phyloP scores from a whole-genome alignment of 2,797 vertebrate genomes.

The Clangula hyemalis region DNA sequence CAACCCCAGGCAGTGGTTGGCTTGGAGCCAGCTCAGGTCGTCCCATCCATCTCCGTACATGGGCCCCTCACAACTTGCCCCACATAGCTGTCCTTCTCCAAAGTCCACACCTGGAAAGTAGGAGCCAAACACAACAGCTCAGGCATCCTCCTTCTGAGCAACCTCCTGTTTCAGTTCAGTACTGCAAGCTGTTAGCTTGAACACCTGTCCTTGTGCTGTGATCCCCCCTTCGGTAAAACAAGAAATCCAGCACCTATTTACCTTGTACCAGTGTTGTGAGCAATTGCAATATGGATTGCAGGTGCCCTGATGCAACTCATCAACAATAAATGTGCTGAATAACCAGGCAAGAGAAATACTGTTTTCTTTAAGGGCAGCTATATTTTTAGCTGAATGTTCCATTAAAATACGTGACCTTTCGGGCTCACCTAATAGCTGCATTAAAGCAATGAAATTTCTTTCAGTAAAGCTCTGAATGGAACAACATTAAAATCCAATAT shows the following conservation, averaged over 20 bases:
- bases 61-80: neutral
- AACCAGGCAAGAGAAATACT: neutral
- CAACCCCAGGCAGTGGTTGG: no score
- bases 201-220: neutral
- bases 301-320: neutral
- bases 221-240: neutral
- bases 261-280: neutral
- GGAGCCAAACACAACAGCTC: neutral
- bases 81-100: rapidly evolving
- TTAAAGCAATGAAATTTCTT: slow-evolving; percentile 24
- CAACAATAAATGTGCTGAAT: neutral
- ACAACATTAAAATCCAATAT: slow-evolving; percentile 61
- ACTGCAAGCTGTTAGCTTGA: rapidly evolving
- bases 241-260: neutral
- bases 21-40: neutral
- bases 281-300: neutral
- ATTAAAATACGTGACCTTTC: neutral
- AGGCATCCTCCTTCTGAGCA: neutral
- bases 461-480: slow-evolving; percentile 23
- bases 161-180: neutral
- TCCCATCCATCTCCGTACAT: neutral
- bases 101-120: rapidly evolving
- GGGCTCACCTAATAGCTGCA: neutral
- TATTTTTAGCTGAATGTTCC: neutral
- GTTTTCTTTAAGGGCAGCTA: neutral